phyloP scores from a whole-genome alignment of 1,140 invertebrate species.

The Heliconius nattereri region DNA sequence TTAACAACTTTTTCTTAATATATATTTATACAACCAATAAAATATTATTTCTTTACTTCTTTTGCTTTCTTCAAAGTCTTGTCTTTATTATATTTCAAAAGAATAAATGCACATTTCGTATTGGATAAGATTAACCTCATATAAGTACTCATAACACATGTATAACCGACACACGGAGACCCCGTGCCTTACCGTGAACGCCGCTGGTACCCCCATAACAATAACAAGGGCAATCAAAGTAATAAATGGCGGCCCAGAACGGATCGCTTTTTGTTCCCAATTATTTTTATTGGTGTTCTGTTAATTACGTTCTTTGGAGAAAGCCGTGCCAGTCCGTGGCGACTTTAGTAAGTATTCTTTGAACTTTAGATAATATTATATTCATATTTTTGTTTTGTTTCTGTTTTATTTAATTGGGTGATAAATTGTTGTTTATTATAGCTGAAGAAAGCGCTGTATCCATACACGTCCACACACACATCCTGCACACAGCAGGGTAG shows the following conservation, averaged over 20 bases:
- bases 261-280: conserved; percentile 71
- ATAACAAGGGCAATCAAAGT: conserved; percentile 75
- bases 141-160: too few relatives aligned
- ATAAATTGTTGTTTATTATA: neutral
- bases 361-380: neutral
- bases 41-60: neutral
- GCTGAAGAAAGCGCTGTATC: neutral
- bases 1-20: neutral
- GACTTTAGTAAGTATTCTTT: conserved; percentile 18
- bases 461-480: too few relatives aligned
- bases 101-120: too few relatives aligned
- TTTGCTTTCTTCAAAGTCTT: neutral
- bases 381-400: neutral
- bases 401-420: neutral
- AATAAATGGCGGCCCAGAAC: conserved; percentile 65
- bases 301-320: conserved; percentile 73
- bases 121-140: too few relatives aligned
- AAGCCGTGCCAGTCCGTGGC: conserved; percentile 40
- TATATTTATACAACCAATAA: neutral
- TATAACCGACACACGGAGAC: conserved; percentile 12
- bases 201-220: conserved; percentile 48
- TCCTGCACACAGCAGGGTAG: too few relatives aligned
- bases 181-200: conserved; percentile 26
- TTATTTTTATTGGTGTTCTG: conserved; percentile 76
- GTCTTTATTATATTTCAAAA: too few relatives aligned